Base-by-base conservation (phyloP, 2,113 vertebrate genomes). In the Psilopogon haemacephalus region DNA sequence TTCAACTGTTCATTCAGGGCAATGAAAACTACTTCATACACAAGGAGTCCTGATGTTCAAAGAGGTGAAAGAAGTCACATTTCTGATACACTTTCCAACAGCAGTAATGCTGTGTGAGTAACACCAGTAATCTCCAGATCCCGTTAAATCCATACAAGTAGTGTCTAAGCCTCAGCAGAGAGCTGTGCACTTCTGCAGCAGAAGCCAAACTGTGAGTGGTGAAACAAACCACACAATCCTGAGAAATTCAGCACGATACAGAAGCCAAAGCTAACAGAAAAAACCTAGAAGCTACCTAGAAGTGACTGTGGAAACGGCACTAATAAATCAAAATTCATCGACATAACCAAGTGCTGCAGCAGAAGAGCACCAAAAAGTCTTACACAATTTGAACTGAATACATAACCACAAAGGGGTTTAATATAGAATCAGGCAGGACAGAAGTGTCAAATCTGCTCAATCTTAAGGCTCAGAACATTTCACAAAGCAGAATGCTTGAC, bases 231-330 rank as follows among this genome's bases (percentile, higher is more conserved):
- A 94, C n/a, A 85, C 7, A 71, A 54, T 21, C 92, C 62, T 91
- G 58, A 91, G 96, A 86, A 96, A 96, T 95, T 96, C 54, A 93
- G 32, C 48, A 71, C 27, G 2, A 84, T 19, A 42, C 3, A 52
- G 75, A 93, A 71, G 55, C 64, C 63, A 68, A 30, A 89, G 90
- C 77, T 94, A 91, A 70, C n/a, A 35, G 23, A 44, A 17, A 42
- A 65, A 87, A 3, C 55, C 54, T 27, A 72, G 48, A 60, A 70
- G 58, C n/a, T 65, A 65, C 64, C 68, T 37, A 81, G 26, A 62
- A 63, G 52, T 79, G 56, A 15, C 38, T 69, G 42, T 9, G 32
- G 40, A 44, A 84, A 69, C 38, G 20, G 59, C 30, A n/a, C 44
- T 72, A 40, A 28, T 27, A 11, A 3, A 56, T 59, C 55, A 76